phyloP scores from a whole-genome alignment of 1,140 invertebrate genomes.

The Drosophila mayri region DNA sequence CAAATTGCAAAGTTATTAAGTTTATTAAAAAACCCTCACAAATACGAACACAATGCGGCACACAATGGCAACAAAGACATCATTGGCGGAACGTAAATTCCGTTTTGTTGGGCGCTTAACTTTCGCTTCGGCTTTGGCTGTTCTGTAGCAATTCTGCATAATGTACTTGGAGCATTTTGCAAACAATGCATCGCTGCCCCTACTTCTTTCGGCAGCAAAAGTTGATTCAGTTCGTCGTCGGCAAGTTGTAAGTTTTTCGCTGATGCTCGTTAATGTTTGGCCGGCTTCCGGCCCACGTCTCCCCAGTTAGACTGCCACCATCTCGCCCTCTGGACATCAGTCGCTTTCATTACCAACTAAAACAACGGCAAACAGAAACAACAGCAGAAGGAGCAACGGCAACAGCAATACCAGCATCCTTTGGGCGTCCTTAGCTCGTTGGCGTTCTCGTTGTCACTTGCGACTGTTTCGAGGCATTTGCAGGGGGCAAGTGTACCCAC shows the following conservation, averaged over 20 bases:
- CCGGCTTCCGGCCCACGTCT: conserved; percentile 32
- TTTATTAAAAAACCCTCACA: conserved; percentile 71
- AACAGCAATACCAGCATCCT: conserved; percentile 34
- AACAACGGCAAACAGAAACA: conserved; percentile 44
- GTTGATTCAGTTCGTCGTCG: conserved; percentile 36
- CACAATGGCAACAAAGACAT: conserved; percentile 51
- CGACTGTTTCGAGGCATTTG: conserved; percentile 28
- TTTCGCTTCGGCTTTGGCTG: conserved; percentile 48
- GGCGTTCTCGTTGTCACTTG: conserved; percentile 47
- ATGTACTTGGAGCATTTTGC: conserved; percentile 76
- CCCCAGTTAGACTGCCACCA: conserved; percentile 1
- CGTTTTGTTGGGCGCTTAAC: conserved; percentile 76
- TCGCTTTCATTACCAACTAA: conserved; percentile 64
- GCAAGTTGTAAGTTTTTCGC: conserved; percentile 75
- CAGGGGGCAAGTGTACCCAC: conserved; percentile 6
- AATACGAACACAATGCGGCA: conserved; percentile 27
- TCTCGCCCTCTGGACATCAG: conserved; percentile 21
- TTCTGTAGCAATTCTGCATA: conserved; percentile 68
- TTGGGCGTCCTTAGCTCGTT: conserved; percentile 38
- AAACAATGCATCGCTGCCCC: conserved; percentile 64
- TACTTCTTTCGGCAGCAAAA: conserved; percentile 16
- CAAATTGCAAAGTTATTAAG: conserved; percentile 82
- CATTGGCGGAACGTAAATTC: conserved; percentile 55
- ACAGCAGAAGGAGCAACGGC: conserved; percentile 30
- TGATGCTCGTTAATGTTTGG: conserved; percentile 81